Evolutionary conservation across 2,113 vertebrate genomes (phyloP).

Genomic region (Coreoperca whiteheadi): DNA sequence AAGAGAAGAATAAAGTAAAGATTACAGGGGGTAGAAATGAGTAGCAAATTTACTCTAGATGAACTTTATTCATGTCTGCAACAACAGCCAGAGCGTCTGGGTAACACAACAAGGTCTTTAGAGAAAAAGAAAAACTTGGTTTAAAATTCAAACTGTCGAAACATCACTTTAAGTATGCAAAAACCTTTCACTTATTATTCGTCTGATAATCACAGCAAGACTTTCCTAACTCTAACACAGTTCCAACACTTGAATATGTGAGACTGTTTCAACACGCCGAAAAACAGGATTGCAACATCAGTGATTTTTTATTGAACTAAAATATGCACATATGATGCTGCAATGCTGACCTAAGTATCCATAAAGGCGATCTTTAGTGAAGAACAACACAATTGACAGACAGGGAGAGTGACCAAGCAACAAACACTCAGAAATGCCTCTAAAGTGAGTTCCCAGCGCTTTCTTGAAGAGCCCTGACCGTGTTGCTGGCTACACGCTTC

Average conservation of each 20-base stretch:
- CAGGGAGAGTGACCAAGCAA: background rate
- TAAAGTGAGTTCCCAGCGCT: background rate
- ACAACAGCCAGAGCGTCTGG: no score
- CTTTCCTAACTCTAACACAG: constrained; percentile 10
- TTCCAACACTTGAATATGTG: background rate
- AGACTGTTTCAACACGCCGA: background rate
- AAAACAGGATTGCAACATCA: constrained; percentile 31
- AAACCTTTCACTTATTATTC: constrained; percentile 6
- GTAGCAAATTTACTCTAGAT: background rate
- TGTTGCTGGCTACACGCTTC: background rate
- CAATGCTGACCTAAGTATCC: no score
- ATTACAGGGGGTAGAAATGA: constrained; percentile 4
- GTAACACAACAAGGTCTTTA: background rate
- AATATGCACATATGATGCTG: background rate
- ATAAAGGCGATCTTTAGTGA: background rate
- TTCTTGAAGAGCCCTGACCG: background rate
- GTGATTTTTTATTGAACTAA: background rate
- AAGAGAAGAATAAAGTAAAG: constrained; percentile 9
- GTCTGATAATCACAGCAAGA: background rate
- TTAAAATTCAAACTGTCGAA: background rate
- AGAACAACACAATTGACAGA: background rate
- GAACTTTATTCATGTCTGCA: background rate
- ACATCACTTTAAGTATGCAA: background rate
- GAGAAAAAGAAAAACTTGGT: background rate
- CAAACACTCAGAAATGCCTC: background rate